Conservation (phyloP, 2,888 invertebrate genomes). For the Ypsolopha scabrella region DNA sequence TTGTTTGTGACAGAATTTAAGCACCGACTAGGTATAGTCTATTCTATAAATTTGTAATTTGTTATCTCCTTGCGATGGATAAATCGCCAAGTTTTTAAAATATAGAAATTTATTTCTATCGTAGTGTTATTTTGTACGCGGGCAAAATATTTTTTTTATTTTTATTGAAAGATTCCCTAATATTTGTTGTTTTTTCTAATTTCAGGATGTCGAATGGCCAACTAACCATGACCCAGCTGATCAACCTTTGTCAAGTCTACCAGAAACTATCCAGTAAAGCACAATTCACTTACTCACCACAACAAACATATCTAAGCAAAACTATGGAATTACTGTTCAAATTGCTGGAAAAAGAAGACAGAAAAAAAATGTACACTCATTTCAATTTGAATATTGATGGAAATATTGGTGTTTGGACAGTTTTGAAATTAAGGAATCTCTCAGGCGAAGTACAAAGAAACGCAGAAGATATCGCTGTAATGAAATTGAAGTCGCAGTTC, state of each 20-base stretch:
- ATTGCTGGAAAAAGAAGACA: slow-evolving; percentile 28
- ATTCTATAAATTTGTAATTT: too few relatives aligned
- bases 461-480: slow-evolving; percentile 19
- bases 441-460: slow-evolving; percentile 21
- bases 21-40: too few relatives aligned
- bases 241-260: slow-evolving; percentile 29
- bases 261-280: slow-evolving; percentile 23
- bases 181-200: neutral
- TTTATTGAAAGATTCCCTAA: too few relatives aligned
- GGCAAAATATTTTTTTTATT: too few relatives aligned
- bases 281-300: slow-evolving; percentile 33
- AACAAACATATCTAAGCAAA: slow-evolving; percentile 28
- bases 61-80: too few relatives aligned
- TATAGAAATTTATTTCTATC: too few relatives aligned
- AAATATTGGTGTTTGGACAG: slow-evolving; percentile 31
- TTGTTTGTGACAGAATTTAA: too few relatives aligned
- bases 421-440: slow-evolving; percentile 28
- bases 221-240: slow-evolving; percentile 4
- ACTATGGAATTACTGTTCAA: slow-evolving; percentile 32
- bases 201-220: slow-evolving; percentile 6
- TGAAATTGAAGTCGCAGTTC: slow-evolving; percentile 20
- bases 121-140: too few relatives aligned
- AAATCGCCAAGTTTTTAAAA: too few relatives aligned
- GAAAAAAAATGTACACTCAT: slow-evolving; percentile 26
- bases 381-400: slow-evolving; percentile 24